Evolutionary conservation across 2,888 invertebrate genomes (phyloP), one percentile per base, ranked within the genome.

Genomic region (Caenorhabditis angaria): DNA sequence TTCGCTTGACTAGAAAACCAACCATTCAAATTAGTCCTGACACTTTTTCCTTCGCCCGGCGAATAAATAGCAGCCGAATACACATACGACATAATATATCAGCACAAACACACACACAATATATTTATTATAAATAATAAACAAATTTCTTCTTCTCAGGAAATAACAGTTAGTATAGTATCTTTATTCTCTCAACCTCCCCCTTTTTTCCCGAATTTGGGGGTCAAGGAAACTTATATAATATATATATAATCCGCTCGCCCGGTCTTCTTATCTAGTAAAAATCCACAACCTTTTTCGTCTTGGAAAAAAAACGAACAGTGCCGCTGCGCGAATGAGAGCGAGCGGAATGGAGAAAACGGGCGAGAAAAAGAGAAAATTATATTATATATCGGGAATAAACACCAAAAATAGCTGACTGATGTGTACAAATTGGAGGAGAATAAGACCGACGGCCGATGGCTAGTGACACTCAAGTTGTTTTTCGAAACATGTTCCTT

Each of bases 31-130:
- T 73, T 41, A 12, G 10, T 73, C 6, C 69, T 68, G 57, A 76
- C 76, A 55, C 68, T 76, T 69, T 78, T 78, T n/a, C 76, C 78
- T 72, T 80, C 78, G 27, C 80, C 81, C 8, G 81, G 81, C 28
- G 81, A 75, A 53, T 81, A 81, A 57, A 71, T 81, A 32, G 81
- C 81, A 27, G 81, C 81, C n/a, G 75, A 78, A 56, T 75, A 76
- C 14, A 76, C 76, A 56, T 76, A 81, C 12, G 81, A 81, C 80
- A 80, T 80, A 14, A 51, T 65, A 56, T 56, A 56, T 12, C 28
- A 28, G 56, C 56, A 56, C n/a, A n/a, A n/a, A n/a, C n/a, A n/a
- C n/a, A n/a, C n/a, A n/a, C n/a, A 56, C 35, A 35, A 32, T 35
- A 32, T 27, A 14, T 27, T 32, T 35, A 32, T 5, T 8, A 24